phyloP scores from a whole-genome alignment of 1,140 invertebrate species.

The Trichomalopsis sarcophagae region DNA sequence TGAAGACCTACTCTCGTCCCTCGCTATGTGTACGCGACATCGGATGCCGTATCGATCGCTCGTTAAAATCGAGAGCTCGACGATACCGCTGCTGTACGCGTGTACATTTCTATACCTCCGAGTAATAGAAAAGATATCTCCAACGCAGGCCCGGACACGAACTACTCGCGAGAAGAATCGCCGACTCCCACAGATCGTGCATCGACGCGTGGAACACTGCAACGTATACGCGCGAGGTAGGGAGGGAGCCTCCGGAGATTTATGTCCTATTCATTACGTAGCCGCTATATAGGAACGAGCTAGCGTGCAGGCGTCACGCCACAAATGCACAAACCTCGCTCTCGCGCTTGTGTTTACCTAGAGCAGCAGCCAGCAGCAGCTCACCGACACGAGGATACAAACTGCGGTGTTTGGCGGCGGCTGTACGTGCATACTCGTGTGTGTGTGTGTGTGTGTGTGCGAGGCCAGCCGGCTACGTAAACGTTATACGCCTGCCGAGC shows the following conservation, averaged over 20 bases:
- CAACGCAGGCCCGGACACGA: neutral
- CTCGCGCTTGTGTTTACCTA: constrained; percentile 58
- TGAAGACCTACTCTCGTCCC: neutral
- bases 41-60: too few species aligned
- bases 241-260: constrained; percentile 62
- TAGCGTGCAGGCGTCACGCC: constrained; percentile 28
- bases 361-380: constrained; percentile 13
- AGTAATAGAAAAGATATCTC: too few species aligned
- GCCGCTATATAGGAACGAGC: constrained; percentile 19
- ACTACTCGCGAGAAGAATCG: neutral
- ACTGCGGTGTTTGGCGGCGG: constrained; percentile 59
- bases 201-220: neutral
- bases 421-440: constrained; percentile 18
- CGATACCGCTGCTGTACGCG: too few species aligned
- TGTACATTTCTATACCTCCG: too few species aligned
- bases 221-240: constrained; percentile 8
- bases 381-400: constrained; percentile 2
- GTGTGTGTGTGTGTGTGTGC: neutral
- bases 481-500: constrained; percentile 4
- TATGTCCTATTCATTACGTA: constrained; percentile 69
- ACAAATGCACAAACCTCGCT: constrained; percentile 56
- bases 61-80: too few species aligned
- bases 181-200: neutral
- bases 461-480: constrained; percentile 20
- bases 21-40: too few species aligned